Percentiles rank a stretch among this genome's conserved stretches.
Conservation (phyloP, 2,113 vertebrate species). For the Siniperca chuatsi region DNA sequence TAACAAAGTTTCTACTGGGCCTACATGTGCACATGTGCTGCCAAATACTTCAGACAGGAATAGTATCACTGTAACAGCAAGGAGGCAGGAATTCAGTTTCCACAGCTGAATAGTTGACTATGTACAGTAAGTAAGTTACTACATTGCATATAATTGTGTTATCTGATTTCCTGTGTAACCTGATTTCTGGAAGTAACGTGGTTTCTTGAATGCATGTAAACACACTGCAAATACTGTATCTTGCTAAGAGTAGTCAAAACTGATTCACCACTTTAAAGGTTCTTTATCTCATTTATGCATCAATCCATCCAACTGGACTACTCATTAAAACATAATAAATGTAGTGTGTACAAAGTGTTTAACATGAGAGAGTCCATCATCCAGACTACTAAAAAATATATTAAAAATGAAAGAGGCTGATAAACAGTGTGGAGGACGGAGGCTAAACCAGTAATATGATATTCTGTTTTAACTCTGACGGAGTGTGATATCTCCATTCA, state of each 20-base stretch:
- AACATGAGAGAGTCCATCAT: constrained; percentile 3
- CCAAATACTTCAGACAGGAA: too few species aligned
- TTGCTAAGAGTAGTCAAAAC: not conserved
- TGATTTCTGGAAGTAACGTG: not conserved
- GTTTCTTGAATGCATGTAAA: not conserved
- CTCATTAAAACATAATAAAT: constrained; percentile 21
- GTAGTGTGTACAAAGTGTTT: constrained; percentile 32
- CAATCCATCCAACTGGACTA: not conserved
- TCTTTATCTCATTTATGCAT: constrained; percentile 2
- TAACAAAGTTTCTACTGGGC: too few species aligned
- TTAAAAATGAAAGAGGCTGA: constrained; percentile 14
- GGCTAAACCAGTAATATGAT: constrained; percentile 35
- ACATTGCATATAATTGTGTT: too few species aligned
- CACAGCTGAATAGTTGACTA: not conserved
- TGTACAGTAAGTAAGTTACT: not conserved
- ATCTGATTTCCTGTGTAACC: not conserved
- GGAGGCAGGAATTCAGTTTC: not conserved
- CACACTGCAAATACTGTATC: not conserved
- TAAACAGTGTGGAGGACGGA: constrained; percentile 23
- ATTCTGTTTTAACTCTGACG: constrained; percentile 58
- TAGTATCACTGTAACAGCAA: too few species aligned
- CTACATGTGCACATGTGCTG: too few species aligned
- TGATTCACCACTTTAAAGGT: not conserved
- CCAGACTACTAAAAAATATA: not conserved
- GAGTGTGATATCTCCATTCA: constrained; percentile 61